Conservation (phyloP, 2,797 vertebrate genomes). For the Sorex maritimensis region DNA sequence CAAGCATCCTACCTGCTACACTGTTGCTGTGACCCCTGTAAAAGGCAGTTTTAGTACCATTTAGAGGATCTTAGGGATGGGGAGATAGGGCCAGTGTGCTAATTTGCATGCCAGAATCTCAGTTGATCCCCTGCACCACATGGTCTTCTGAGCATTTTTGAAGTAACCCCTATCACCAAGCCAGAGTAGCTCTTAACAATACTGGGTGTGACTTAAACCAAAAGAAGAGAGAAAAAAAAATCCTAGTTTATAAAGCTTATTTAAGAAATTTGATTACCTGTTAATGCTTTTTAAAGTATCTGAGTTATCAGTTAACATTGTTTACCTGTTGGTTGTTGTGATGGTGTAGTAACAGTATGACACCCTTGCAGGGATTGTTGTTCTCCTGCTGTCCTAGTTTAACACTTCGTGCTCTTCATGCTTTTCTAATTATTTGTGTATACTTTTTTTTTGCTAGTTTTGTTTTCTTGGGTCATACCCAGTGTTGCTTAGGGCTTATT, state of each 20-base stretch:
- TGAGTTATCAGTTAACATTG: neutral
- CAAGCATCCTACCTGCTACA: no score
- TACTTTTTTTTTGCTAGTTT: no score
- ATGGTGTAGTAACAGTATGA: neutral
- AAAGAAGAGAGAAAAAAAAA: no score
- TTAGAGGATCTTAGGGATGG: neutral
- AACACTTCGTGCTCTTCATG: slow-evolving; percentile 34
- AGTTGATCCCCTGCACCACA: no score
- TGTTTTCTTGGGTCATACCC: no score
- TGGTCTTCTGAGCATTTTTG: no score
- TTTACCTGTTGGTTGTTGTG: slow-evolving; percentile 38
- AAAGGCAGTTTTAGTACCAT: slow-evolving; percentile 33
- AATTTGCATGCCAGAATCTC: no score
- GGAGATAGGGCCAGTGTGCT: no score
- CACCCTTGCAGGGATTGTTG: slow-evolving; percentile 28
- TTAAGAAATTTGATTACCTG: slow-evolving; percentile 39
- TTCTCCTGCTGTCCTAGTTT: slow-evolving; percentile 31
- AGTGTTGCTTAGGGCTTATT: no score
- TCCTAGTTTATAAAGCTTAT: slow-evolving; percentile 41
- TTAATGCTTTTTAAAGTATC: slow-evolving; percentile 18
- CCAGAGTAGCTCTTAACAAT: no score
- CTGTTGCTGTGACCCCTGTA: neutral
- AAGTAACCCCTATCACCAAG: no score
- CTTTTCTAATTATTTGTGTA: neutral
- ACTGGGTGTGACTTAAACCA: no score